Evolutionary conservation across 2,888 invertebrate species (phyloP).

Genomic region (Conchocele bisecta): DNA sequence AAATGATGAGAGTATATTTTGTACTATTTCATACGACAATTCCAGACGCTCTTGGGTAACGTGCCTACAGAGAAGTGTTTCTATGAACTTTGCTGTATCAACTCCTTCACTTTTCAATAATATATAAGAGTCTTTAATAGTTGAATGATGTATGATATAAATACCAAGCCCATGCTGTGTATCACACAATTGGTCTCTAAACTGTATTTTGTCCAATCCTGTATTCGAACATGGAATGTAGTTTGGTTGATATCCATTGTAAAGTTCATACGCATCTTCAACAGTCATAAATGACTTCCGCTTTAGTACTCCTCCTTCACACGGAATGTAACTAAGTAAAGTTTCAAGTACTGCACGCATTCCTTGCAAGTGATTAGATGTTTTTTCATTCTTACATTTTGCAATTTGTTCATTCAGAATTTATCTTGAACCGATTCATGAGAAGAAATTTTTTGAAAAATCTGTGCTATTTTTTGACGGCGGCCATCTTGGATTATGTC

Average conservation of each 20-base stretch:
- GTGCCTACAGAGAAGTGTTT: not conserved
- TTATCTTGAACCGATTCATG: no score
- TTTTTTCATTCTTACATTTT: not conserved
- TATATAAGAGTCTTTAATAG: not conserved
- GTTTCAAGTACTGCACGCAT: not conserved
- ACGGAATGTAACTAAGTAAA: not conserved
- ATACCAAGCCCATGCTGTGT: not conserved
- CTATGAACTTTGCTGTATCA: not conserved
- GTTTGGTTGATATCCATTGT: not conserved
- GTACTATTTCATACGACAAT: not conserved
- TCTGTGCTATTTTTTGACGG: no score
- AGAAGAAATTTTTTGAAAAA: no score
- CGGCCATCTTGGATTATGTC: no score
- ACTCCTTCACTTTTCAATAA: not conserved
- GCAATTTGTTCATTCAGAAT: not conserved
- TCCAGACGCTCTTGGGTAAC: not conserved
- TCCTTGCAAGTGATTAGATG: not conserved
- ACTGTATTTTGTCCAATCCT: not conserved
- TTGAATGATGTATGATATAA: not conserved
- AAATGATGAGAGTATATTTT: not conserved
- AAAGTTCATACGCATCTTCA: not conserved
- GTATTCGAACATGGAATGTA: not conserved
- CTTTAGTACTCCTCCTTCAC: not conserved
- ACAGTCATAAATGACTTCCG: not conserved
- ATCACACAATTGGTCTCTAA: not conserved